Conservation (phyloP, 2,888 invertebrate genomes). For the Dione juno region DNA sequence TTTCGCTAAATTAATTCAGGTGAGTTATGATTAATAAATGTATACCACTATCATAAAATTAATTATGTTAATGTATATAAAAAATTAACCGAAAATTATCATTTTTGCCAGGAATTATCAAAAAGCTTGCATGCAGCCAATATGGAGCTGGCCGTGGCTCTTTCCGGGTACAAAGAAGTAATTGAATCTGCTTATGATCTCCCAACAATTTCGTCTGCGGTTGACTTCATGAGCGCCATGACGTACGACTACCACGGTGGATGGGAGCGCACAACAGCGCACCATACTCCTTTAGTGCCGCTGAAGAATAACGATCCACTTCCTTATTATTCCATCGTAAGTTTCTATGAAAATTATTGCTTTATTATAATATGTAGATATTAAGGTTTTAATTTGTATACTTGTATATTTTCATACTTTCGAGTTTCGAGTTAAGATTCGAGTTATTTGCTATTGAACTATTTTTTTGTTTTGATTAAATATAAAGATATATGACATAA, state of each 20-base stretch:
- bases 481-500: not conserved
- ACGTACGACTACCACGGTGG: constrained; percentile 94
- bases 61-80: not conserved
- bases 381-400: too few relatives aligned
- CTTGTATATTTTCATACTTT: not conserved
- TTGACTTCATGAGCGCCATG: constrained; percentile 93
- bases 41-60: not conserved
- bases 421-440: not conserved
- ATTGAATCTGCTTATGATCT: constrained; percentile 94
- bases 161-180: constrained; percentile 96
- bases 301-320: constrained; percentile 85
- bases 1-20: constrained; percentile 89
- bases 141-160: constrained; percentile 90
- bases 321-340: constrained; percentile 90
- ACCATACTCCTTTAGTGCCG: constrained; percentile 90
- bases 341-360: constrained; percentile 53
- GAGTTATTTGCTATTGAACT: not conserved
- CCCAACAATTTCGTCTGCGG: constrained; percentile 85
- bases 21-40: constrained; percentile 52
- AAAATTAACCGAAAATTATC: not conserved
- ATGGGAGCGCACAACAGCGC: constrained; percentile 92
- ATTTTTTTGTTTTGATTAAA: too few relatives aligned
- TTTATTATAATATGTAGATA: too few relatives aligned
- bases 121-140: constrained; percentile 86
- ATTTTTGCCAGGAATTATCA: constrained; percentile 83